These are phyloP conservation scores for Artemia sinica DNA, from an alignment of 2,888 invertebrate species.

Conservation along the genomic window DNA sequence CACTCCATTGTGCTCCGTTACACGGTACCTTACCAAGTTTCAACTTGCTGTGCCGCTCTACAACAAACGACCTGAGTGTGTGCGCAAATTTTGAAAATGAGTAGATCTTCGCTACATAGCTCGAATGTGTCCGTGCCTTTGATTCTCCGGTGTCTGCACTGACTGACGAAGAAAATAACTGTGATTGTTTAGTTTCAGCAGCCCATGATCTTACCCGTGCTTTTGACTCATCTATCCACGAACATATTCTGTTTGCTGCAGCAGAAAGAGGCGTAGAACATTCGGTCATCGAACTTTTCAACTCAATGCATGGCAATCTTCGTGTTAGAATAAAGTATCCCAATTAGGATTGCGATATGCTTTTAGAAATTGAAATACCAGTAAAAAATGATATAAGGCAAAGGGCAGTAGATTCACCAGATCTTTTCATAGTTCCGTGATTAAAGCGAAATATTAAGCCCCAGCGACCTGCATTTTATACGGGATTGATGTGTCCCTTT, in stretches of 20 bases:
- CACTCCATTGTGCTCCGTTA: no score
- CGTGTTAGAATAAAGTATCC: not conserved
- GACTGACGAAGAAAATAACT: not conserved
- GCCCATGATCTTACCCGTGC: not conserved
- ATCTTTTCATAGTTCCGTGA: not conserved
- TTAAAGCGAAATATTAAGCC: no score
- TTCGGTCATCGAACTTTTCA: not conserved
- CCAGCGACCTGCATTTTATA: no score
- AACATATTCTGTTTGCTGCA: not conserved
- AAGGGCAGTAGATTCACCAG: not conserved
- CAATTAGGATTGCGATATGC: not conserved
- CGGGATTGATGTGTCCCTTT: no score
- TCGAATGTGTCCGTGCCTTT: no score
- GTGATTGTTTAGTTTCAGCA: not conserved
- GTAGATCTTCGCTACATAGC: no score
- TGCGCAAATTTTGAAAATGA: no score
- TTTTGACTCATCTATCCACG: not conserved
- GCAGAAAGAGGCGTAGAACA: not conserved
- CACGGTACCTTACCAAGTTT: no score
- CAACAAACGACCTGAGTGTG: no score
- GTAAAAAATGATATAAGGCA: not conserved
- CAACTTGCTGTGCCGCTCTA: no score
- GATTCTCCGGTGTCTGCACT: not conserved
- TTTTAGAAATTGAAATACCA: not conserved
- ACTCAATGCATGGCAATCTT: not conserved